Evolutionary conservation across 2,113 vertebrate genomes (phyloP).

Genomic region (Pheucticus melanocephalus): DNA sequence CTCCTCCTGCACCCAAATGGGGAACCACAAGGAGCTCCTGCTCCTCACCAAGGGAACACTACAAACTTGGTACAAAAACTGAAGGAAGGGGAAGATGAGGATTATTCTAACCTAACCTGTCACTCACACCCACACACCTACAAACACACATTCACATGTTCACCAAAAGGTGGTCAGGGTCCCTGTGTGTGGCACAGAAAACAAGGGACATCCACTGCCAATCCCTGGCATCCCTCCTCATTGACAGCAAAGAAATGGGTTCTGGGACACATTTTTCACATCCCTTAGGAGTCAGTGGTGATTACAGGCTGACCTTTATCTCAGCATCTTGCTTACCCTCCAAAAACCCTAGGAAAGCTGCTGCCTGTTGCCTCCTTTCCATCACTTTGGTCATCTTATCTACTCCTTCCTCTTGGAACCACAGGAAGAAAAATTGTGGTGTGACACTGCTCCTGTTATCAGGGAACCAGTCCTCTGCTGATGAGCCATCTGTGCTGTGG

Average conservation of each 20-base stretch:
- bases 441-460: not conserved
- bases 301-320: constrained; percentile 14
- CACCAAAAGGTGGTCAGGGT: not conserved
- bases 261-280: not conserved
- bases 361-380: not conserved
- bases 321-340: not conserved
- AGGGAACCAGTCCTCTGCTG: not conserved
- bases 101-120: not conserved
- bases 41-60: not conserved
- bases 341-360: not conserved
- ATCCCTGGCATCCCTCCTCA: not conserved
- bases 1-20: rapidly evolving
- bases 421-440: not conserved
- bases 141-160: not conserved
- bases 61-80: not conserved
- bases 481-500: constrained; percentile 19
- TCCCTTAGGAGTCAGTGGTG: not conserved
- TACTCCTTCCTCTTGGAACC: not conserved
- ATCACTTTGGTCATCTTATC: not conserved
- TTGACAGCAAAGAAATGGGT: not conserved
- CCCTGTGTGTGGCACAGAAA: not conserved
- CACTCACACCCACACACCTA: not conserved
- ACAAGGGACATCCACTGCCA: not conserved
- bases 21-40: rapidly evolving
- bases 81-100: not conserved